Conservation (phyloP, 1,140 invertebrate species). For the Camponotus pennsylvanicus region DNA sequence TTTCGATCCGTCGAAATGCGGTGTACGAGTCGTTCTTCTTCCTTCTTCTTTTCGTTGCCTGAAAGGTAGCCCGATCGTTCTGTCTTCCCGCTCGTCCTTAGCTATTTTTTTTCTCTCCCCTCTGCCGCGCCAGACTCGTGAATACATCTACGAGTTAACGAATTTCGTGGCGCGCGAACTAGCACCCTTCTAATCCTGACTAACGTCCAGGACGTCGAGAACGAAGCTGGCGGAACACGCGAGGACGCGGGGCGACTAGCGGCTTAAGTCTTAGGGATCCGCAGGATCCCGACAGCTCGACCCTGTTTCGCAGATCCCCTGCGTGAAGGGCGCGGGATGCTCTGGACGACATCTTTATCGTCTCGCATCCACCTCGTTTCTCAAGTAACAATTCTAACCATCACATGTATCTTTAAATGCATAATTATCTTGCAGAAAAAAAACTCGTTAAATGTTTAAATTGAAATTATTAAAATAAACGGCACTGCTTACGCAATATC, state of each 20-base stretch:
- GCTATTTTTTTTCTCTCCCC: conserved; percentile 7
- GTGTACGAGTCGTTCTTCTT: conserved; percentile 19
- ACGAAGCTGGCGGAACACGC: conserved; percentile 34
- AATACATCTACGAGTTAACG: conserved; percentile 70
- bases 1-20: conserved; percentile 67
- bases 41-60: conserved; percentile 2
- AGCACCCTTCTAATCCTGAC: conserved; percentile 77
- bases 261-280: conserved; percentile 61
- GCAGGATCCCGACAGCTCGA: conserved; percentile 25
- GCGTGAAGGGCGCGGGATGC: conserved; percentile 44
- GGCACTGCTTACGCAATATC: background rate
- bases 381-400: conserved; percentile 63
- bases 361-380: conserved; percentile 46
- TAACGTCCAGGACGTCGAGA: conserved; percentile 62
- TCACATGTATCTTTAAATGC: conserved; percentile 65
- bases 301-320: conserved; percentile 35
- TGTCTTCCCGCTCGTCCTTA: conserved; percentile 33
- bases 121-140: background rate
- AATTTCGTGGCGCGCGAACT: conserved; percentile 63
- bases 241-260: conserved; percentile 45
- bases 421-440: background rate
- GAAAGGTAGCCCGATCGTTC: conserved; percentile 46
- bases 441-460: background rate
- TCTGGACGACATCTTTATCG: conserved; percentile 34
- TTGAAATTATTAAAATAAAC: conserved; percentile 1